Evolutionary conservation across 2,113 vertebrate species (phyloP).

Genomic region (Sturnira hondurensis): DNA sequence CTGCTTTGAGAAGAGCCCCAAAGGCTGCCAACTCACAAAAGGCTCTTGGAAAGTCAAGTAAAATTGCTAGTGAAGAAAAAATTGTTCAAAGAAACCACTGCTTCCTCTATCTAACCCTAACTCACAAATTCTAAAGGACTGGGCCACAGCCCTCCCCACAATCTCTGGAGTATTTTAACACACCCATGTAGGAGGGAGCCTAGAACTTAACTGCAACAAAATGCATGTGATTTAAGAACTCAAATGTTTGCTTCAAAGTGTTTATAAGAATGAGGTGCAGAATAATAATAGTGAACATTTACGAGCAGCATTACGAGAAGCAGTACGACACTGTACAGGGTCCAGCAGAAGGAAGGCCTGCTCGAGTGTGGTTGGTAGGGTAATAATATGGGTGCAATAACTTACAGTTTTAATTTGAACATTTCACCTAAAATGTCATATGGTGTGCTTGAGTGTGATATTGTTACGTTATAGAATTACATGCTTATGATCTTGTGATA

Average conservation of each 20-base stretch:
- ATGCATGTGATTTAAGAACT: slow-evolving; percentile 31
- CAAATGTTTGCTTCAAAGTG: slow-evolving; percentile 53
- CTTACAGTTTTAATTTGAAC: too few relatives aligned
- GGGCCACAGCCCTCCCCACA: not conserved
- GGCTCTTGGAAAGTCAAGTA: slow-evolving; percentile 12
- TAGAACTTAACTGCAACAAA: not conserved
- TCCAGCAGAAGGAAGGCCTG: too few relatives aligned
- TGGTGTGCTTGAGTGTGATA: too few relatives aligned
- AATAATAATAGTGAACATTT: not conserved
- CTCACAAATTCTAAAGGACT: not conserved
- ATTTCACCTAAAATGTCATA: too few relatives aligned
- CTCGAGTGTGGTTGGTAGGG: too few relatives aligned
- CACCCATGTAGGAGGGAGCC: not conserved
- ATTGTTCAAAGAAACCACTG: not conserved
- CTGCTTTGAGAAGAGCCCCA: not conserved
- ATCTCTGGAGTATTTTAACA: not conserved
- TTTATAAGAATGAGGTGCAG: slow-evolving; percentile 36
- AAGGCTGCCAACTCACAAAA: not conserved
- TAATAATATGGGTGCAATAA: too few relatives aligned
- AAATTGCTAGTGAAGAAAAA: slow-evolving; percentile 16
- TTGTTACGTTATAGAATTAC: too few relatives aligned
- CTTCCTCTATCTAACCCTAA: not conserved
- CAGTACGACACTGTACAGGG: not conserved
- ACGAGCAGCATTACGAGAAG: slow-evolving; percentile 4
- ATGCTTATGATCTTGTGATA: too few relatives aligned